Evolutionary conservation across 2,888 invertebrate genomes (phyloP), one percentile per base, ranked within the genome.

Genomic region (Sarcophaga carnaria): DNA sequence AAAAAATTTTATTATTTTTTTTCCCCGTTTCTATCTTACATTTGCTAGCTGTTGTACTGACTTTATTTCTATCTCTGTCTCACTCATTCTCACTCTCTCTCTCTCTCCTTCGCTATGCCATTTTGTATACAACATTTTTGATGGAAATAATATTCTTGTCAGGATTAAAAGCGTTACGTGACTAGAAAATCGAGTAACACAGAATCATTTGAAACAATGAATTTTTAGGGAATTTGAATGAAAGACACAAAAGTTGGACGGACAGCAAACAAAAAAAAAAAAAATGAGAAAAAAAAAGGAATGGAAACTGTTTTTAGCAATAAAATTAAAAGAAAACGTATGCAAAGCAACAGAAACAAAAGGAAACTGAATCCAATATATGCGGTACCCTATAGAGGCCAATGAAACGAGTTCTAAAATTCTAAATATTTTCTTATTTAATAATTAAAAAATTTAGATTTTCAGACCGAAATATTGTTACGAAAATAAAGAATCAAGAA

Each of bases 81-180:
- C 59, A 10, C 60, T 22, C 22, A 47, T 64, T 70, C 2, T 17
- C 2, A 70, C 64, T 45, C 59, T 77, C 69, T 69, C 71, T 84
- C 77, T 77, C 11, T 54, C 22, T 37, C 64, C 70, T 66, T 70
- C 82, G 62, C 66, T 37, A 54, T 77, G 54, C 8, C 49, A 37
- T 37, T 77, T 49, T 80, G 49, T 75, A 76, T 47, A 62, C 37
- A 10, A 37, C 10, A 37, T 37, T 88, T 91, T 92, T 91, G 90
- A 91, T 92, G 91, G 90, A 91, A 92, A 92, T 91, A 91, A 92
- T 93, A 93, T 93, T 93, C 93, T 91, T 93, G 93, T 93, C 93
- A 93, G 93, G 93, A 93, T 93, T 93, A 93, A 93, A 93, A 93
- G 92, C 92, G 90, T 91, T 90, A 93, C 93, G 93, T 93, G 93